Evolutionary conservation across 1,140 invertebrate genomes (phyloP), one percentile per base, ranked within the genome.

Genomic region (Papilio machaon): DNA sequence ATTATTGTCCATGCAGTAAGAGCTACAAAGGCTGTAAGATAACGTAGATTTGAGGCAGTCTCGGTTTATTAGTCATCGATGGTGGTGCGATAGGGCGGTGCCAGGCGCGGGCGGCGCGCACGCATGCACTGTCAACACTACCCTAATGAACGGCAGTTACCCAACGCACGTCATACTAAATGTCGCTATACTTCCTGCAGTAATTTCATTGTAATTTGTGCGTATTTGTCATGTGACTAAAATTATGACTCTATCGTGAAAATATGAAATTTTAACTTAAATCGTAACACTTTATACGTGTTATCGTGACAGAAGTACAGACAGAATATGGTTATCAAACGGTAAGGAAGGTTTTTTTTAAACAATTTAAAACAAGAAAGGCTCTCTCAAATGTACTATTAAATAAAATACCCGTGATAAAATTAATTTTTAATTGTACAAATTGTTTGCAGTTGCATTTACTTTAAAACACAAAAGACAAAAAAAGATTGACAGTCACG

Each of bases 41-140:
- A 82, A 74, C 52, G 81, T 82, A 83, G 83, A 78, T 83, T 73
- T 79, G 77, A 80, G 67, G 82, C 79, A 85, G 86, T 87, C 84
- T 86, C 60, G 86, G 91, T 92, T 90, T 92, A 94, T 94, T 94
- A 94, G 91, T 94, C 93, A 94, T 94, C 93, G 93, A 93, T 94
- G 93, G 91, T 92, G 93, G 89, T 85, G 89, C 91, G 91, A 94
- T 93, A 93, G 85, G 88, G 79, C 88, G 86, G 92, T 94, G 86
- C 92, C 93, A 87, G 93, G 91, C 91, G 89, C 93, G 91, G 84
- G 84, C 91, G 89, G 91, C 92, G 93, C 93, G 92, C 93, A 93
- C 91, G 93, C 92, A 93, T 87, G 83, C 82, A 82, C 89, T 93
- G 92, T 94, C 92, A 92, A 93, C 92, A 91, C 92, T 85, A 87